Conservation (phyloP, 2,113 vertebrate species). For the Pygoscelis antarcticus region DNA sequence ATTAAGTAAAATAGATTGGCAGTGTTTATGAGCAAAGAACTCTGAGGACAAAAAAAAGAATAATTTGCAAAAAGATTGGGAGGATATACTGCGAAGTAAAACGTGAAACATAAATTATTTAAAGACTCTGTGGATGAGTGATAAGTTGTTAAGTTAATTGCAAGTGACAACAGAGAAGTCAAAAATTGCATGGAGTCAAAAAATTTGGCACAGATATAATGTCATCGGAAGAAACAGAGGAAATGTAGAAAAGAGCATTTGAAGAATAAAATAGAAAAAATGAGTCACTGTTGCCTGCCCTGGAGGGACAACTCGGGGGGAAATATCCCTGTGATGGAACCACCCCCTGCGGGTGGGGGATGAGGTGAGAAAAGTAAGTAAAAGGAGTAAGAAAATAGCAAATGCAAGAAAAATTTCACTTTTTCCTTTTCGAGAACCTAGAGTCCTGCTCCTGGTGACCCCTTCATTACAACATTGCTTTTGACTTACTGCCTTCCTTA, state of each 20-base stretch:
- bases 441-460: background rate
- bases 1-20: constrained; percentile 50
- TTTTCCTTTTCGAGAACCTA: background rate
- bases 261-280: background rate
- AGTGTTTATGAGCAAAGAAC: constrained; percentile 46
- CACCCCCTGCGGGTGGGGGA: background rate
- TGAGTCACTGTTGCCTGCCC: background rate
- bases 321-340: background rate
- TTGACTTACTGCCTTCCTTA: background rate
- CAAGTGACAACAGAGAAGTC: background rate
- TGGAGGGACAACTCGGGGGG: accelerated
- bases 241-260: background rate
- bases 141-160: constrained; percentile 38
- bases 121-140: constrained; percentile 19
- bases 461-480: background rate
- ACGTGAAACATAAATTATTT: constrained; percentile 11
- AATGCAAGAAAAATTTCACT: background rate
- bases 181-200: background rate
- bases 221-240: background rate
- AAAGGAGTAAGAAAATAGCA: background rate
- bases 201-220: background rate
- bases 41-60: background rate
- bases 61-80: background rate
- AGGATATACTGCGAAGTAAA: background rate
- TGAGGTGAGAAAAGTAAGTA: background rate